Evolutionary conservation across 2,888 invertebrate species (phyloP), one percentile per base, ranked within the genome.

Genomic region (Piscicola geometra): DNA sequence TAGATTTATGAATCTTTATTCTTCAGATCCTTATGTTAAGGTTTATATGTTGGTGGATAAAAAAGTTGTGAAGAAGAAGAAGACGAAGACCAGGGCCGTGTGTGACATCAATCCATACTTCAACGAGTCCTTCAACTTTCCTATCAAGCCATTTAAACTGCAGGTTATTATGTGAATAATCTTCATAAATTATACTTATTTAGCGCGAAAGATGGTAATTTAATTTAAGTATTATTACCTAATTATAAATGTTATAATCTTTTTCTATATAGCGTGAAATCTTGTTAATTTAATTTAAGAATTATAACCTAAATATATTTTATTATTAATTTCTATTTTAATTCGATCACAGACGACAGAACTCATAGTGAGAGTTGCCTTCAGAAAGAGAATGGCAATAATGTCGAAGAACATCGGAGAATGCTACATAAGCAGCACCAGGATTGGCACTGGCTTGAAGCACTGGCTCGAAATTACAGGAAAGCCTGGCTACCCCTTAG

Each of bases 41-140:
- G 33, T 73, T 0, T 73, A 73, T 25, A 5, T 73, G 35, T 35
- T 25, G 33, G 18, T 73, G 25, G 35, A 73, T 28, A 60, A 73
- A 25, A 64, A 73, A 73, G 33, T 60, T n/a, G 18, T 73, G n/a
- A 73, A 73, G n/a, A 73, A 73, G 64, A 73, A 36, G n/a, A 73
- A 73, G 30, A 73, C 73, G 12, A 32, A 30, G n/a, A 60, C 35
- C 21, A 73, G 30, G 32, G 33, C 41, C 5, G 28, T 56, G 25
- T 25, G n/a, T 30, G 60, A 52, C 28, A 60, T 60, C 35, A 73
- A 73, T 25, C 73, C 73, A 32, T 73, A 73, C 60, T 73, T 50
- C 36, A 73, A 73, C 35, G 73, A 73, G 52, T 60, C 73, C 52
- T 73, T 73, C 52, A 56, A 73, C 25, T 73, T 73, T 41, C 33